A percentile compares a stretch with the other conserved stretches of the same genome.
phyloP scores from a whole-genome alignment of 1,140 invertebrate species.

The Chrysomallon squamiferum region DNA sequence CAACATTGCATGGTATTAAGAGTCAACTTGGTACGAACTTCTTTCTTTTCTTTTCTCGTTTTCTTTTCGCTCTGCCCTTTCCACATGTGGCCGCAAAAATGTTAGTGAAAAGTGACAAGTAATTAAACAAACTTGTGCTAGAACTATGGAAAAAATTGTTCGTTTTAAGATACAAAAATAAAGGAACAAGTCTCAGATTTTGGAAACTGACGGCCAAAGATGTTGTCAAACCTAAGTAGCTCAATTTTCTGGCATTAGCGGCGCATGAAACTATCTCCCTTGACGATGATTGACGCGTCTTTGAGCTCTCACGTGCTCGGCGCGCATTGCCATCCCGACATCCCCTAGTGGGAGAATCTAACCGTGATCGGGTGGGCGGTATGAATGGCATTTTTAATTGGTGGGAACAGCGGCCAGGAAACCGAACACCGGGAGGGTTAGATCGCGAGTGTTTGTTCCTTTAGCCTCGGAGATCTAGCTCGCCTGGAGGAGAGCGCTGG shows the following conservation, averaged over 20 bases:
- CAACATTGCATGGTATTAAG: no score
- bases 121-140: conserved; percentile 5
- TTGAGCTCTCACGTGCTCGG: no score
- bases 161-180: background rate
- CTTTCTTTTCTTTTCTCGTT: no score
- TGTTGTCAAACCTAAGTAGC: conserved; percentile 5
- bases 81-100: no score
- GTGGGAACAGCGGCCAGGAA: background rate
- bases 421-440: background rate
- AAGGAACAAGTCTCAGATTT: background rate
- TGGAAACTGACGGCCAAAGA: background rate
- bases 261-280: conserved; percentile 2
- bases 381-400: background rate
- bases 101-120: conserved; percentile 1
- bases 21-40: no score
- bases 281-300: background rate
- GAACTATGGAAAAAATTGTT: conserved; percentile 6
- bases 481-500: no score
- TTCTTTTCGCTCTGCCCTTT: background rate
- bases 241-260: conserved; percentile 1
- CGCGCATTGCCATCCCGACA: no score
- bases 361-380: conserved; percentile 1
- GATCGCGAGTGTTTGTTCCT: no score
- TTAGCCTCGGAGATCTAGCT: no score
- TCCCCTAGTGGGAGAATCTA: no score